phyloP scores from a whole-genome alignment of 2,797 vertebrate genomes.

The Anas bernieri region DNA sequence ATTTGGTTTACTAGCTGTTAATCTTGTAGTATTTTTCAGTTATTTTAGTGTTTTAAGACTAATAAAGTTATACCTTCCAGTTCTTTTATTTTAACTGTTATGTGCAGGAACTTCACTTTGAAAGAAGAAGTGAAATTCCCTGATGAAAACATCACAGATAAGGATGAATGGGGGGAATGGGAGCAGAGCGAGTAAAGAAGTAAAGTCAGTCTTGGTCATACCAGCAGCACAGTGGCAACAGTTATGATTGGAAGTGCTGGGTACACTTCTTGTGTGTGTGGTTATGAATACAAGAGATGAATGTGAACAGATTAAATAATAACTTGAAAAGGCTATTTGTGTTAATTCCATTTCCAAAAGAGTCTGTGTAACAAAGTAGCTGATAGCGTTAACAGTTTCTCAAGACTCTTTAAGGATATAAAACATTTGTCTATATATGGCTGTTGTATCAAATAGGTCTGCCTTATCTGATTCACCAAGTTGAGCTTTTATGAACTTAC shows the following conservation, averaged over 20 bases:
- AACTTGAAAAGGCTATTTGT: background rate
- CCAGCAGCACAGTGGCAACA: background rate
- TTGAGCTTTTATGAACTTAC: background rate
- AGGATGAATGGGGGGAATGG: background rate
- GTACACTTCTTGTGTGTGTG: fast-evolving
- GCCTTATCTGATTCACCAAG: background rate
- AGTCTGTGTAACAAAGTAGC: background rate
- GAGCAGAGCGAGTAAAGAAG: background rate
- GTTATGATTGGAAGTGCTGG: fast-evolving
- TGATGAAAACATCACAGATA: background rate
- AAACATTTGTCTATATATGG: background rate
- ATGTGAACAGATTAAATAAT: background rate
- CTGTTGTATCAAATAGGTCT: background rate
- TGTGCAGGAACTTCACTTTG: background rate
- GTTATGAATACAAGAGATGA: background rate
- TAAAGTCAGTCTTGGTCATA: background rate
- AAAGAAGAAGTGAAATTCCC: background rate
- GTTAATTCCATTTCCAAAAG: background rate
- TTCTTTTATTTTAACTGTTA: background rate
- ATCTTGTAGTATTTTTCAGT: background rate
- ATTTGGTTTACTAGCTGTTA: background rate
- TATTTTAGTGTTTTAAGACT: background rate
- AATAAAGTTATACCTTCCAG: background rate
- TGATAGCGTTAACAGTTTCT: background rate
- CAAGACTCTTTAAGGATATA: background rate